These are phyloP conservation scores for Alethe castanea DNA, from an alignment of 2,113 vertebrate genomes.

Conservation along the genomic window DNA sequence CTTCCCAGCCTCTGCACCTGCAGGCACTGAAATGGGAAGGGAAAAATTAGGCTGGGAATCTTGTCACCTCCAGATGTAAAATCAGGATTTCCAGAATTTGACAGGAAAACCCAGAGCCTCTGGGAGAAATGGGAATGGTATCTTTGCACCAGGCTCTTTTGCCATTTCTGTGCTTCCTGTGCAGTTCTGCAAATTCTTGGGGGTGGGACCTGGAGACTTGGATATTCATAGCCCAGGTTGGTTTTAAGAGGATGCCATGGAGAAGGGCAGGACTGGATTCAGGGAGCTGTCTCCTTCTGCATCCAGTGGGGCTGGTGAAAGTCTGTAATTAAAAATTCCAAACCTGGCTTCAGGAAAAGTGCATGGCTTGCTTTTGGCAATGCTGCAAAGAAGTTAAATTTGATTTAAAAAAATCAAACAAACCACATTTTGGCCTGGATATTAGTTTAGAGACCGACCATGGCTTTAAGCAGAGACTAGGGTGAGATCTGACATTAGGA, in stretches of 20 bases:
- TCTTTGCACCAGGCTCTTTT: neutral
- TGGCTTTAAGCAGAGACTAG: neutral
- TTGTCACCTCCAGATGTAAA: neutral
- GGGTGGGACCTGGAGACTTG: neutral
- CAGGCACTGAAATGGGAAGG: neutral
- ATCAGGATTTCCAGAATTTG: neutral
- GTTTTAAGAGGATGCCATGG: neutral
- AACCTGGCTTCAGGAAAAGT: neutral
- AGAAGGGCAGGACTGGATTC: neutral
- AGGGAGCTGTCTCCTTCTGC: neutral
- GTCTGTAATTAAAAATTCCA: neutral
- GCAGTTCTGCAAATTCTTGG: neutral
- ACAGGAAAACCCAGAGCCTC: neutral
- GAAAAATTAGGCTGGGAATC: neutral
- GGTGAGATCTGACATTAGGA: neutral
- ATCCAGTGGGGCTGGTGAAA: neutral
- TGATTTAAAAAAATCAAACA: neutral
- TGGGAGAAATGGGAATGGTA: neutral
- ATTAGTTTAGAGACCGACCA: neutral
- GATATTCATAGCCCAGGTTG: neutral
- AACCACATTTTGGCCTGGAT: neutral
- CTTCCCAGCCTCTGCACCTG: neutral
- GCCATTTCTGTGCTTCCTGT: neutral
- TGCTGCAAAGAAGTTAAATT: neutral
- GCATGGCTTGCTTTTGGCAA: neutral